Base-by-base conservation (phyloP, 2,797 vertebrate species). In the Acipenser oxyrinchus region DNA sequence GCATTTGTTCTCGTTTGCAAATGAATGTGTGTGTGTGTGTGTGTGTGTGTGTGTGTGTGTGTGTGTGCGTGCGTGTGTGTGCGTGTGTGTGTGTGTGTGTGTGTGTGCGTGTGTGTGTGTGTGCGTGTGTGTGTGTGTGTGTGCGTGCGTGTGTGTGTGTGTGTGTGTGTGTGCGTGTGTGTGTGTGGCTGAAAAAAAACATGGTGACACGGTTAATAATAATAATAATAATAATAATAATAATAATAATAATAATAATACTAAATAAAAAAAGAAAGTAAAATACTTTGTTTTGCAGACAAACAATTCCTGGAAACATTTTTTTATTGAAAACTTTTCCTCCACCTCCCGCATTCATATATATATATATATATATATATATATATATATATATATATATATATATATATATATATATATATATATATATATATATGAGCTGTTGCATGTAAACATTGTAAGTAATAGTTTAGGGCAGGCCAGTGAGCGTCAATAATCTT, bases 401-500 rank as follows among this genome's bases (percentile, higher is more conserved):
- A 55, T 55, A 55, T n/a, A 55, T 55, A 55, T n/a, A 37, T 37
- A 37, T 37, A 37, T 37, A 55, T n/a, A 55, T 55, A 55, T n/a
- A 55, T n/a, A 55, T n/a, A 55, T n/a, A 55, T 7, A 55, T 55
- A 55, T 55, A 55, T 55, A 55, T 55, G 3, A 55, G n/a, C 52
- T 55, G 52, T 55, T 55, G 52, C 52, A n/a, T 55, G 52, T 55
- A 55, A 55, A 55, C 52, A 9, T 10, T 9, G 9, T 9, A 55
- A 55, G 52, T 55, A 55, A 37, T 37, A 37, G 23, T 37, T 37
- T 37, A 37, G 23, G 23, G 23, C 23, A 37, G 23, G 23, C 23
- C 23, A 37, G 23, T 37, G 23, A 58, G 60, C 7, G 60, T 48
- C 11, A 62, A 12, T 62, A n/a, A 18, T 12, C 72, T 13, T 84